Base-by-base conservation (phyloP, 2,888 invertebrate species). In the Lochmaea crataegi region DNA sequence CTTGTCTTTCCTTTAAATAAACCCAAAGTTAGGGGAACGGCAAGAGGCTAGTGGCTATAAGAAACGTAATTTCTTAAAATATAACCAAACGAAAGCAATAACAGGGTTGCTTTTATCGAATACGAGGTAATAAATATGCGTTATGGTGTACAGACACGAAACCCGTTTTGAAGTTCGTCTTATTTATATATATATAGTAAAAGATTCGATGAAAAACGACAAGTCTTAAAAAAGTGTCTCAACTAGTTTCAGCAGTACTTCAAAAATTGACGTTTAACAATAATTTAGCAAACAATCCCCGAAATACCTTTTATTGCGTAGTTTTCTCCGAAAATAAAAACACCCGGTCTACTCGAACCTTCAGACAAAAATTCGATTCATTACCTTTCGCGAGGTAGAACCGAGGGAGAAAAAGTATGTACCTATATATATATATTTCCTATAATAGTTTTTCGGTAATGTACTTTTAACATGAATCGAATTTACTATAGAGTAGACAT, bases 81-180 rank as follows among this genome's bases (percentile, higher is more conserved):
- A 85, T 81, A 83, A 82, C 79, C 76, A 80, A 82, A 80, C 80
- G 79, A 80, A 80, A 83, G 83, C 56, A 56, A 60, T 60, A 60
- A 26, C n/a, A 4, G 57, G 32, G 58, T 22, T 79, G 80, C 80
- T 82, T 83, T 84, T 85, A 85, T 85, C 84, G 85, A 83, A 84
- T 82, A 83, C 82, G 80, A 80, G 82, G 84, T 84, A 84, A 85
- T 85, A 85, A 85, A 85, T 80, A 83, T 82, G 80, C 82, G 82
- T 85, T 85, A 86, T 85, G 83, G 85, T 81, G 83, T 83, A 83
- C 82, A 83, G 78, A 80, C 86, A 86, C 86, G 86, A 83, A 85
- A 81, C 22, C 58, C 58, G 58, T 60, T 32, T 9, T 22, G 32
- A 5, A 60, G 6, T 22, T n/a, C 14, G 58, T 58, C 22, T 26